A percentile compares a stretch with the other conserved stretches of the same genome.
These are phyloP conservation scores for Prunella strophiata DNA, from an alignment of 2,797 vertebrate genomes.

Conservation along the genomic window DNA sequence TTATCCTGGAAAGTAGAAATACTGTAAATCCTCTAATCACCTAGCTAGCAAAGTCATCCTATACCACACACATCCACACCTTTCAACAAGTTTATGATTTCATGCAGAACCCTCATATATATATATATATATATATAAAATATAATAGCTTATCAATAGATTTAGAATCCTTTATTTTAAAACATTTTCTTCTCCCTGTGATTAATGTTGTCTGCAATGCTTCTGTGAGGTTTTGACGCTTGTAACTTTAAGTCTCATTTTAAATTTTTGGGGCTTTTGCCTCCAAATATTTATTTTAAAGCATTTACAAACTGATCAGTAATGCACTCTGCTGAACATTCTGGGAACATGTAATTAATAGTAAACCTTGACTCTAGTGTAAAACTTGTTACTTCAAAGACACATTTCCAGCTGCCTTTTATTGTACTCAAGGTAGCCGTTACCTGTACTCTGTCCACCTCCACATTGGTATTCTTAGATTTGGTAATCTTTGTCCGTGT, in stretches of 20 bases:
- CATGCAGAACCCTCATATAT: neutral
- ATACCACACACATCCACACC: neutral
- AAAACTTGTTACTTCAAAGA: neutral
- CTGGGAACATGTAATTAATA: neutral
- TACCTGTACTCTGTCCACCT: neutral
- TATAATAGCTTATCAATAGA: neutral
- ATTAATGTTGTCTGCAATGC: neutral
- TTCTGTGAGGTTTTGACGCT: neutral
- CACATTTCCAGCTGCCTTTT: neutral
- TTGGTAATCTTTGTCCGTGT: neutral
- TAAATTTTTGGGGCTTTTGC: neutral
- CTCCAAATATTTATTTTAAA: slow-evolving; percentile 29
- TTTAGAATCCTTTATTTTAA: neutral
- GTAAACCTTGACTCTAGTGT: neutral
- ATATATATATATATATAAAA: no score
- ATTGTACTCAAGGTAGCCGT: neutral
- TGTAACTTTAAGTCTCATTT: neutral
- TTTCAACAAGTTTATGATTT: neutral
- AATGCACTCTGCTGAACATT: neutral
- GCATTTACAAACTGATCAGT: neutral
- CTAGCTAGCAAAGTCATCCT: neutral
- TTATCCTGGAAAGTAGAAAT: neutral
- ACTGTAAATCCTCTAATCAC: neutral
- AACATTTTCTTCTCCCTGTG: neutral
- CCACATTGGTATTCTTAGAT: neutral